These are phyloP conservation scores for Pseudonaja textilis DNA, from an alignment of 2,113 vertebrate species.

Conservation along the genomic window DNA sequence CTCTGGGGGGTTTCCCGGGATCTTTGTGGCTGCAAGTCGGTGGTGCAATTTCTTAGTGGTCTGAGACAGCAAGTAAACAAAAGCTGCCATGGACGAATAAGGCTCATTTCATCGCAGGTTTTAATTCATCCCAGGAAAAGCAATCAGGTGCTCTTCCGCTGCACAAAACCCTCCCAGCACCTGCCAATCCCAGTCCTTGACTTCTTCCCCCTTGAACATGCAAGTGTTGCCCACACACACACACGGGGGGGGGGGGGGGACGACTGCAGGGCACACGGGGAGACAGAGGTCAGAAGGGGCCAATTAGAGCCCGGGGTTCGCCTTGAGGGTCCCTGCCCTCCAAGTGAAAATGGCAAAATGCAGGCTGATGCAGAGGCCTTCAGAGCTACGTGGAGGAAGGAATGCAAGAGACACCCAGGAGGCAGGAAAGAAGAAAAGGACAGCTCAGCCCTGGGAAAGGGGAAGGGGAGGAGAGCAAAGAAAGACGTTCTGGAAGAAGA, in stretches of 20 bases:
- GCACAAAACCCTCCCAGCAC: background rate
- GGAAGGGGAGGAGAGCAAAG: no score
- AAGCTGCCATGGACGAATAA: background rate
- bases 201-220: background rate
- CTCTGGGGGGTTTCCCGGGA: background rate
- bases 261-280: no score
- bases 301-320: background rate
- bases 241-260: no score
- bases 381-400: no score
- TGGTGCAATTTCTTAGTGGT: background rate
- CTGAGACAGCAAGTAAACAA: background rate
- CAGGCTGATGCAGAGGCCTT: no score
- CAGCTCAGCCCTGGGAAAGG: no score
- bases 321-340: background rate
- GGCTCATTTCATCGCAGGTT: background rate
- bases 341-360: background rate
- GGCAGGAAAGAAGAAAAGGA: no score
- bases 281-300: no score
- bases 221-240: background rate
- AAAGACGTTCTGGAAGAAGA: no score
- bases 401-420: no score
- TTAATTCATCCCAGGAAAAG: background rate
- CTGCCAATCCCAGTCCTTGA: background rate
- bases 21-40: background rate
- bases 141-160: background rate